Evolutionary conservation across 2,113 vertebrate genomes (phyloP), one percentile per base, ranked within the genome.

Genomic region (Thamnaconus septentrionalis): DNA sequence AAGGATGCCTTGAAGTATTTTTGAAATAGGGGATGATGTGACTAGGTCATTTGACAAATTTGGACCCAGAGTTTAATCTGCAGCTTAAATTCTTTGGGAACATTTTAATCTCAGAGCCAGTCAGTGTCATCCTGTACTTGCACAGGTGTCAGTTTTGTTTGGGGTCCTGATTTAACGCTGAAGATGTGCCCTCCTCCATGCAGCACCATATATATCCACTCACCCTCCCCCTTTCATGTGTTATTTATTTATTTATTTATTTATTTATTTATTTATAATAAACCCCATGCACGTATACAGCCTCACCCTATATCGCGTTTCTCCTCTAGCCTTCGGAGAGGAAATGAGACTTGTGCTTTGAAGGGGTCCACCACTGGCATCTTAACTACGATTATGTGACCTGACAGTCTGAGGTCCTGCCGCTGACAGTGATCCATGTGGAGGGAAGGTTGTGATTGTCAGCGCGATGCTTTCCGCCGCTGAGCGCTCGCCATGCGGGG

Each of bases 401-500:
- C 83, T 88, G 89, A 83, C 86, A 88, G 82, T 79, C 73, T 62
- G 81, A 65, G 78, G 81, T 88, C n/a, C 83, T 76, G 41, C 71
- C 72, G 31, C 80, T 85, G 89, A 87, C 87, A 88, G 78, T 74
- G 85, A 83, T 86, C 87, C 82, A 53, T 76, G 79, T 52, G 77
- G 64, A 79, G 75, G 72, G 82, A 86, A 87, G 87, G 56, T 76
- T 87, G 84, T 76, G 87, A 78, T 86, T 89, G 87, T 87, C 87
- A 82, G 76, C 55, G 71, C 79, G 4, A 83, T 80, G 84, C 64
- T 72, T 59, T 66, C 69, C 51, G 58, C 69, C 56, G 64, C 70
- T 71, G 69, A 56, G 77, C 73, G 69, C 64, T 62, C 72, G 71
- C 77, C 85, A 82, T 76, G 76, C 73, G 83, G 66, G 53, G 12